A percentile compares a stretch with the other conserved stretches of the same genome.
Evolutionary conservation across 2,113 vertebrate species (phyloP).

Genomic region (Microcebus tavaratra): DNA sequence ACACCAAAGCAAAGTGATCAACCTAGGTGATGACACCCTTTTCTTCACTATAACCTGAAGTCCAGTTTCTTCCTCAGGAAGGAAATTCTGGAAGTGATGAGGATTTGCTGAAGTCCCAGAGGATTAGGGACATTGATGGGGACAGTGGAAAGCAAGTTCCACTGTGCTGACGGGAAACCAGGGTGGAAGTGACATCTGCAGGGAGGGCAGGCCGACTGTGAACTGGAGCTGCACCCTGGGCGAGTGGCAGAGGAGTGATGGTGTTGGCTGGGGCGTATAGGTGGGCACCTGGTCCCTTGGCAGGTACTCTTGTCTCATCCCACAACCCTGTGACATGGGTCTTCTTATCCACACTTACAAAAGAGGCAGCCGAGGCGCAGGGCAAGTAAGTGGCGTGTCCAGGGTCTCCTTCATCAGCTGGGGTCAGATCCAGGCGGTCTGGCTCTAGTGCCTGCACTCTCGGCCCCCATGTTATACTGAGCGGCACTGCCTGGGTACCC

Average conservation of each 20-base stretch:
- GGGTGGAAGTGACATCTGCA: background rate
- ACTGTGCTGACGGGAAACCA: accelerated
- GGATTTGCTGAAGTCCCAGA: background rate
- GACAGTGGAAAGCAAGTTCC: background rate
- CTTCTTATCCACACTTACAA: background rate
- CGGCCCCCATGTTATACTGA: background rate
- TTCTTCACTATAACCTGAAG: background rate
- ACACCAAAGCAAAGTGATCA: background rate
- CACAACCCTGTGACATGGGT: accelerated
- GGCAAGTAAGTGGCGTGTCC: no score
- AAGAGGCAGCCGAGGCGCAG: background rate
- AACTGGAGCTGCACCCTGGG: background rate
- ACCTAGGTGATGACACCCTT: background rate
- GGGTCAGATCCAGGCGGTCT: background rate
- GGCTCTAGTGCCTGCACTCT: background rate
- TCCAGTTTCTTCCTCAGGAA: background rate
- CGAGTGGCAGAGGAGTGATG: accelerated
- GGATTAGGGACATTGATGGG: background rate
- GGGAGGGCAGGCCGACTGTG: accelerated
- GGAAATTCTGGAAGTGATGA: background rate
- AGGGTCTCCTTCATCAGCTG: background rate
- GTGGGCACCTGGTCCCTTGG: accelerated
- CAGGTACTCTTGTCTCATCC: background rate
- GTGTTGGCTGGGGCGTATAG: accelerated
- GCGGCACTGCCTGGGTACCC: background rate